Evolutionary conservation across 2,113 vertebrate genomes (phyloP), one percentile per base, ranked within the genome.

Genomic region (Neodon shergylaensis): DNA sequence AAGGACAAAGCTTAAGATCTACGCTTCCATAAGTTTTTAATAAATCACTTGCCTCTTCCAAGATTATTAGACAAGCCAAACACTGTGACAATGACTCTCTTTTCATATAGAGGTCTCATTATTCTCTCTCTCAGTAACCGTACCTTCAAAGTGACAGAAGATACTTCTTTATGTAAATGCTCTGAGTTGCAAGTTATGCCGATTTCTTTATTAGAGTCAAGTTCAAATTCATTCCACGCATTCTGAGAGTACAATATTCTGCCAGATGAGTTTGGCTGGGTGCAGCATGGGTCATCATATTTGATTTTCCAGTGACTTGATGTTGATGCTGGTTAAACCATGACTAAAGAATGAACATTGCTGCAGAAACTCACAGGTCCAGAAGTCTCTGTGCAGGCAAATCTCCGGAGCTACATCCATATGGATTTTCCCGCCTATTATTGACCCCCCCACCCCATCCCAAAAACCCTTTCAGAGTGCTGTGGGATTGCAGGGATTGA

Each of bases 281-380:
- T 98, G 95, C 97, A 97, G 44, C 66, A 96, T 6, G 24, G 96
- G 97, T 98, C 98, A 98, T 42, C 49, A 96, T 92, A 92, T 96
- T 98, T 98, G 96, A 98, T 97, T 98, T 98, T 97, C 95, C 95
- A 97, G 93, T 6, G 0, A 96, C 97, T 98, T 83, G 0, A 96
- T 98, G 97, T 98, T 98, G 98, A 98, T 85, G 73, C 97, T 95
- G 83, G 97, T 98, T 98, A 98, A 98, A 97, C 95, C 97, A 97
- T 97, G 98, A 98, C 97, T 98, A 98, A 97, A 98, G 96, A 98
- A 92, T 98, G 96, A 96, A 98, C 98, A 97, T 95, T 94, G 84
- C 95, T 97, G 92, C 94, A 96, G 93, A 97, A 98, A 98, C 95
- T 98, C 77, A 54, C 72, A 92, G 96, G 92, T 96, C 94, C 95